Evolutionary conservation across 1,140 invertebrate genomes (phyloP).

Genomic region (Drosophila micromelanica): DNA sequence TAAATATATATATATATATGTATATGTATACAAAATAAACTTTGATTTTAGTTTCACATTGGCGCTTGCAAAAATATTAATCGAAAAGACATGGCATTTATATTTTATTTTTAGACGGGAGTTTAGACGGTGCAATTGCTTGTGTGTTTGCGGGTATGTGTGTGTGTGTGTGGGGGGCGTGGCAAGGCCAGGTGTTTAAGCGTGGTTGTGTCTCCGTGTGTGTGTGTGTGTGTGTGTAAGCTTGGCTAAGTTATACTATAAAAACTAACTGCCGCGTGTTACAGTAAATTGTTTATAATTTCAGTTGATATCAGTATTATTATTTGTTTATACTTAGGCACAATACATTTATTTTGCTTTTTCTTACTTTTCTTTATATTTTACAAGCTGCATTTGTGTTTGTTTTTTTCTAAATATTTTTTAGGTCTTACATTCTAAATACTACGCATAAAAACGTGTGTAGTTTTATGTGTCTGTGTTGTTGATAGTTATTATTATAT

Average conservation of each 20-base stretch:
- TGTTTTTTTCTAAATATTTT: constrained; percentile 67
- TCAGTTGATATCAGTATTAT: constrained; percentile 40
- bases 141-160: constrained; percentile 20
- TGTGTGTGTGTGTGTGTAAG: constrained; percentile 50
- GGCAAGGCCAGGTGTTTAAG: constrained; percentile 34
- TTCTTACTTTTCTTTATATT: constrained; percentile 41
- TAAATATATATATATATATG: constrained; percentile 61
- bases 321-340: constrained; percentile 72
- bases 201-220: constrained; percentile 13
- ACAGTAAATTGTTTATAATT: constrained; percentile 54
- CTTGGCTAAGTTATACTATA: constrained; percentile 56
- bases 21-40: constrained; percentile 76
- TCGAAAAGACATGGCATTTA: constrained; percentile 67
- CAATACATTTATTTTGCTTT: constrained; percentile 77
- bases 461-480: constrained; percentile 36
- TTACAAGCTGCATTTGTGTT: constrained; percentile 40
- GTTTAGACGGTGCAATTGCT: constrained; percentile 68
- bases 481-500: constrained; percentile 32
- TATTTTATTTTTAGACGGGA: constrained; percentile 55
- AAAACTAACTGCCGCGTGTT: constrained; percentile 40
- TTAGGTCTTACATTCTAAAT: constrained; percentile 53
- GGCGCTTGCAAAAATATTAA: constrained; percentile 74
- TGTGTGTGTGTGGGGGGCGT: constrained; percentile 23
- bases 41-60: constrained; percentile 73
- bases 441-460: constrained; percentile 76